Evolutionary conservation across 2,888 invertebrate genomes (phyloP).

Genomic region (Sericinus montela): DNA sequence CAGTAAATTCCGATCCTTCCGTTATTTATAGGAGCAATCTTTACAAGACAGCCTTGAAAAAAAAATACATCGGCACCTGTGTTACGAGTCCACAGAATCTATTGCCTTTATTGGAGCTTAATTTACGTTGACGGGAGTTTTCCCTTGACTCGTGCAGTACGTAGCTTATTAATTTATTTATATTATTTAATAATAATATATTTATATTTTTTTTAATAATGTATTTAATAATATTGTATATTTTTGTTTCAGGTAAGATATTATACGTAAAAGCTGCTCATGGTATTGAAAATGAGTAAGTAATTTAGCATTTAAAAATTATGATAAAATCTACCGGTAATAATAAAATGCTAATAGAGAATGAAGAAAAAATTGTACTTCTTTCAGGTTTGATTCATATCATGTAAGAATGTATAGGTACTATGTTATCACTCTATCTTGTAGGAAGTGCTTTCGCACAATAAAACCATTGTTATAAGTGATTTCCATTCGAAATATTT

Average conservation of each 20-base stretch:
- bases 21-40: constrained; percentile 73
- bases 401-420: too few species aligned
- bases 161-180: not conserved
- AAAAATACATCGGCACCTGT: constrained; percentile 55
- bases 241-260: constrained; percentile 17
- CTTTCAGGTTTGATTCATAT: too few species aligned
- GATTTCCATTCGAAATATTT: too few species aligned
- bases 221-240: not conserved
- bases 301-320: too few species aligned
- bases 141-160: not conserved
- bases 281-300: too few species aligned
- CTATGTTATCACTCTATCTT: too few species aligned
- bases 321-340: not conserved
- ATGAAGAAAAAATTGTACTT: too few species aligned
- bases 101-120: constrained; percentile 49
- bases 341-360: too few species aligned
- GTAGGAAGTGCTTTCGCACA: too few species aligned
- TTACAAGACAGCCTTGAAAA: constrained; percentile 45
- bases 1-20: constrained; percentile 39
- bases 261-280: not conserved
- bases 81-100: constrained; percentile 49
- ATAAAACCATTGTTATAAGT: too few species aligned
- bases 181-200: not conserved
- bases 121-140: constrained; percentile 40
- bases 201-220: not conserved